These are phyloP conservation scores for Artemisiospiza belli DNA, from an alignment of 2,113 vertebrate species.

Conservation along the genomic window DNA sequence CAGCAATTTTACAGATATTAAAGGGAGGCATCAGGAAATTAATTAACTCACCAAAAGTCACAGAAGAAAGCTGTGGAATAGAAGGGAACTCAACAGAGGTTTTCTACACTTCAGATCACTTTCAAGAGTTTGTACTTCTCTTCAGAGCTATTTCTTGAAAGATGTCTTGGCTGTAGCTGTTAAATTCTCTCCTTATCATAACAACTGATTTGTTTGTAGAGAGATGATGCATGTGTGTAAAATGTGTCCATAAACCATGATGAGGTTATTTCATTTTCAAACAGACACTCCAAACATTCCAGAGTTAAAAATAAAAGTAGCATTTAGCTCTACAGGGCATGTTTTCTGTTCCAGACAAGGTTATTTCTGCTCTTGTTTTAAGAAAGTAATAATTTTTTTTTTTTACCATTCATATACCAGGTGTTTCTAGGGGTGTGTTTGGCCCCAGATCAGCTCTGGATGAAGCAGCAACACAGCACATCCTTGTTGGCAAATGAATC, in stretches of 20 bases:
- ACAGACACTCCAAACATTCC: background rate
- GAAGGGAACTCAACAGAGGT: background rate
- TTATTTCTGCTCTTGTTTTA: background rate
- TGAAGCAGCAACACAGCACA: background rate
- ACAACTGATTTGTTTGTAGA: background rate
- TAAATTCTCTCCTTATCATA: background rate
- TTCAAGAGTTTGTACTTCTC: background rate
- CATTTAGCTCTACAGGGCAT: background rate
- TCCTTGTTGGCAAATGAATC: background rate
- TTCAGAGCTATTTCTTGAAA: background rate
- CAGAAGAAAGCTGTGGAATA: background rate
- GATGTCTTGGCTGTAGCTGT: background rate
- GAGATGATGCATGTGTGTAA: background rate
- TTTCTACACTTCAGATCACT: background rate
- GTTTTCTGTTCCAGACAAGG: background rate
- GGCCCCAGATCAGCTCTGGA: background rate
- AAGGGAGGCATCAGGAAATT: background rate
- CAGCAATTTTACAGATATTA: background rate
- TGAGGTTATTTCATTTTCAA: background rate
- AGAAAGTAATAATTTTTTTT: background rate
- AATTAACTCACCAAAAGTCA: background rate
- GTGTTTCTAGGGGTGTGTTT: background rate
- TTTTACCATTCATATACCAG: background rate
- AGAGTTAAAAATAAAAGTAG: slow-evolving; percentile 4
- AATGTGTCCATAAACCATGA: background rate